Conservation (phyloP, 1,140 invertebrate genomes). For the Drosophila elegans region DNA sequence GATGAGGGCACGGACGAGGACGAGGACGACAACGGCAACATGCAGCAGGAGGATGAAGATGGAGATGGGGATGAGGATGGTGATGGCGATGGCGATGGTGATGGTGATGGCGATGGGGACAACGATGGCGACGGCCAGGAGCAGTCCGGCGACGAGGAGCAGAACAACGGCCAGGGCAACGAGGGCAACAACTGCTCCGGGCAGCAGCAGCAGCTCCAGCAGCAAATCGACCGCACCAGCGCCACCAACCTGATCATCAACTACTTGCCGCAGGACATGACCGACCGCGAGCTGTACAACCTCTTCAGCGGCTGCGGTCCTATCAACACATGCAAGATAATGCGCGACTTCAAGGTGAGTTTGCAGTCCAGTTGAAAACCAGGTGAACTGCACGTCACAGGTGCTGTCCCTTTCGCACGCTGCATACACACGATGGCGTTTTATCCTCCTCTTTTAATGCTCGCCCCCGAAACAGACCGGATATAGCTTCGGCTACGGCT, state of each 20-base stretch:
- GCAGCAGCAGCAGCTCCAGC: conserved; percentile 11
- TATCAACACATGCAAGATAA: conserved; percentile 95
- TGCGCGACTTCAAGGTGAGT: conserved; percentile 94
- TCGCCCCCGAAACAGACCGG: conserved; percentile 88
- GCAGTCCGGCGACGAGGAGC: conserved; percentile 24
- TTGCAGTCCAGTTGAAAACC: background rate
- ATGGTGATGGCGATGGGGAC: background rate
- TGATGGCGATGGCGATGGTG: conserved; percentile 3
- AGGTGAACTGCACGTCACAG: conserved; percentile 29
- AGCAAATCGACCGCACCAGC: conserved; percentile 54
- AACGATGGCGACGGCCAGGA: conserved; percentile 18
- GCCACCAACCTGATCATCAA: conserved; percentile 96
- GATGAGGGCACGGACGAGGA: conserved; percentile 24
- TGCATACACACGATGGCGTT: conserved; percentile 5
- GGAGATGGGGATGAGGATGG: conserved; percentile 1
- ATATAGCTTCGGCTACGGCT: conserved; percentile 96
- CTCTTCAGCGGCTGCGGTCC: conserved; percentile 95
- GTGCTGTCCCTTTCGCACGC: conserved; percentile 18
- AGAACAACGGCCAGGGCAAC: conserved; percentile 10
- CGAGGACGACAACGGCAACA: conserved; percentile 15
- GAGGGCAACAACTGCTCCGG: background rate
- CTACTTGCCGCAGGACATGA: conserved; percentile 97
- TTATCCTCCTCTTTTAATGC: background rate
- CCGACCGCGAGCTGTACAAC: conserved; percentile 94
- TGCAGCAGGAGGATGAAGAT: conserved; percentile 11